Conservation (phyloP, 2,888 invertebrate species). For the Protophormia terraenovae region DNA sequence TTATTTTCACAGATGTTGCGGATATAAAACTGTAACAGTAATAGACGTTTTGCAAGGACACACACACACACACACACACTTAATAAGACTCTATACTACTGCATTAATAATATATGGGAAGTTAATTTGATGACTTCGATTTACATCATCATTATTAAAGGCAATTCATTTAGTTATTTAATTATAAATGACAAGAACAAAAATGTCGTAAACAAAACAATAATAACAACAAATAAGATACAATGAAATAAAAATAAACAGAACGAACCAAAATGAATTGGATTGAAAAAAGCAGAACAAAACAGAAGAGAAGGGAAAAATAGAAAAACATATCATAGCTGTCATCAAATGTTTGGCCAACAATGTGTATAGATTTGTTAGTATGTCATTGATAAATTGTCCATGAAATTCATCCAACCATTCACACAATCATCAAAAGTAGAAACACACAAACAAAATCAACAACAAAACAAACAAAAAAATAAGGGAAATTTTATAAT, state of each 20-base stretch:
- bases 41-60: neutral
- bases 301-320: neutral
- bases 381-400: constrained; percentile 56
- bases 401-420: constrained; percentile 47
- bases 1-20: constrained; percentile 39
- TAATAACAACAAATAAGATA: neutral
- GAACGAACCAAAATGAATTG: neutral
- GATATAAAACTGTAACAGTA: neutral
- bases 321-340: constrained; percentile 41
- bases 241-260: neutral
- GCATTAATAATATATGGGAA: constrained; percentile 20
- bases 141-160: constrained; percentile 54
- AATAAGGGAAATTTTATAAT: neutral
- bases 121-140: constrained; percentile 52
- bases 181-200: constrained; percentile 44
- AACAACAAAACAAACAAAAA: neutral
- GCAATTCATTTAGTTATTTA: constrained; percentile 43
- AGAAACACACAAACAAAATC: neutral
- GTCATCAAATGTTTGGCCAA: constrained; percentile 43
- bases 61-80: neutral
- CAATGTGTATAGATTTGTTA: constrained; percentile 47
- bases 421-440: neutral
- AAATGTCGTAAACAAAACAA: constrained; percentile 20
- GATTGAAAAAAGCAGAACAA: neutral
- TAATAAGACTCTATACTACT: neutral